Conservation (phyloP, 2,888 invertebrate species). For the Tenthredo livida region DNA sequence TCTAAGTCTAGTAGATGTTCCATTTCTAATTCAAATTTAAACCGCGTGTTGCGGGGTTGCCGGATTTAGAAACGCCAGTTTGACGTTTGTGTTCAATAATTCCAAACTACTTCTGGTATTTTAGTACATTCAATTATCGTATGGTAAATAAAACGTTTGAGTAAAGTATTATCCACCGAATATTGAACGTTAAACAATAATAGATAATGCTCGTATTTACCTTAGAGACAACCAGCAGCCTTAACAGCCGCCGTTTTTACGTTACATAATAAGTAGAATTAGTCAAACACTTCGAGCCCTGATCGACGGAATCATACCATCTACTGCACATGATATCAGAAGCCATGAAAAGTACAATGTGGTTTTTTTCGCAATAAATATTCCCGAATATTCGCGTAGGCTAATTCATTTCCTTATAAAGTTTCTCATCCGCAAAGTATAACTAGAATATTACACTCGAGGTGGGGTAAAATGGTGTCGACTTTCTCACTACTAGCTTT, state of each 20-base stretch:
- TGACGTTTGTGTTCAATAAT: background rate
- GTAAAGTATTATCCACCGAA: background rate
- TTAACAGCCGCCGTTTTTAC: conserved; percentile 31
- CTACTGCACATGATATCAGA: background rate
- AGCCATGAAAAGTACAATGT: background rate
- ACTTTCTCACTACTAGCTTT: background rate
- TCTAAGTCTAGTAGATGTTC: background rate
- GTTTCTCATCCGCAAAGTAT: background rate
- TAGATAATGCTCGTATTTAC: conserved; percentile 17
- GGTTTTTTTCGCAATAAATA: background rate
- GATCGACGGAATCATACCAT: background rate
- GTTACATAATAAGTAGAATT: conserved; percentile 27
- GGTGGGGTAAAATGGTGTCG: conserved; percentile 33
- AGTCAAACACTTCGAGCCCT: background rate
- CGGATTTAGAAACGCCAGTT: conserved; percentile 6
- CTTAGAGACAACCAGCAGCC: conserved; percentile 13
- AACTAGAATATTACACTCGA: background rate
- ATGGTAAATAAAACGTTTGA: background rate
- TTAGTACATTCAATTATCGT: background rate
- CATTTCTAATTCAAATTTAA: background rate
- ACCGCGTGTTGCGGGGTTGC: conserved; percentile 12
- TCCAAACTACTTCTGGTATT: background rate
- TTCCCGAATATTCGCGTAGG: background rate
- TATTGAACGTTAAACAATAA: background rate
- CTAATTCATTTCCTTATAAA: background rate